Percentiles rank a stretch among this genome's conserved stretches.
Conservation (phyloP, 2,797 vertebrate genomes). For the Phyllotis vaccarum region DNA sequence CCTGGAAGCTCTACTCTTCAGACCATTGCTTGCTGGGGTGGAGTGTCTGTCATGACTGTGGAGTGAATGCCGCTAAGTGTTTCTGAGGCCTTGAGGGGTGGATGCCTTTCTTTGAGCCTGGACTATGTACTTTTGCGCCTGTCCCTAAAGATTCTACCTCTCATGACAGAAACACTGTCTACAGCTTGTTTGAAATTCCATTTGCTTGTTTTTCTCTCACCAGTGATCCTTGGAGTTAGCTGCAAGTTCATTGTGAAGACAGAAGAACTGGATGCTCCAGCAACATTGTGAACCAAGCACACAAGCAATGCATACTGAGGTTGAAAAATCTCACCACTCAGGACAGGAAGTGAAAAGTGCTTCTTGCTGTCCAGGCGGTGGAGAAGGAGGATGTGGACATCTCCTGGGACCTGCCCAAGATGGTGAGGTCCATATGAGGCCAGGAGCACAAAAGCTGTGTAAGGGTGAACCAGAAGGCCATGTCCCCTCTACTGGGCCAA, state of each 20-base stretch:
- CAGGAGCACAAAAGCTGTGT: background rate
- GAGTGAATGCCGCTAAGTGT: too few relatives aligned
- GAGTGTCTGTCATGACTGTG: too few relatives aligned
- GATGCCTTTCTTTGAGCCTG: background rate
- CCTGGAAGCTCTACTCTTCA: background rate
- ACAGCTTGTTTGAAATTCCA: background rate
- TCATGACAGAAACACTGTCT: background rate
- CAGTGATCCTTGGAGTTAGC: background rate
- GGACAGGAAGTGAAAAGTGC: background rate
- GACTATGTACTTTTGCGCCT: background rate
- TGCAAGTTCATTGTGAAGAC: background rate
- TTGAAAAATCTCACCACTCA: background rate
- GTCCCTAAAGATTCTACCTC: background rate
- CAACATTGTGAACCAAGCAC: background rate
- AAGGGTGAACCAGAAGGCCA: background rate
- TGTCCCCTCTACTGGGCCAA: too few relatives aligned
- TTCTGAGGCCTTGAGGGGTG: too few relatives aligned
- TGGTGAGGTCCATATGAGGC: background rate
- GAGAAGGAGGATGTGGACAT: background rate
- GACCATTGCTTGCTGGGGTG: background rate
- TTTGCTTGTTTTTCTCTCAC: background rate
- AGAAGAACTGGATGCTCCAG: background rate
- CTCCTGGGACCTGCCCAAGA: background rate
- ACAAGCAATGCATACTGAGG: background rate
- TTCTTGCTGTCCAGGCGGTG: background rate